Percentiles rank a stretch among this genome's conserved stretches.
Evolutionary conservation across 2,113 vertebrate species (phyloP).

Genomic region (Rhinichthys klamathensis): DNA sequence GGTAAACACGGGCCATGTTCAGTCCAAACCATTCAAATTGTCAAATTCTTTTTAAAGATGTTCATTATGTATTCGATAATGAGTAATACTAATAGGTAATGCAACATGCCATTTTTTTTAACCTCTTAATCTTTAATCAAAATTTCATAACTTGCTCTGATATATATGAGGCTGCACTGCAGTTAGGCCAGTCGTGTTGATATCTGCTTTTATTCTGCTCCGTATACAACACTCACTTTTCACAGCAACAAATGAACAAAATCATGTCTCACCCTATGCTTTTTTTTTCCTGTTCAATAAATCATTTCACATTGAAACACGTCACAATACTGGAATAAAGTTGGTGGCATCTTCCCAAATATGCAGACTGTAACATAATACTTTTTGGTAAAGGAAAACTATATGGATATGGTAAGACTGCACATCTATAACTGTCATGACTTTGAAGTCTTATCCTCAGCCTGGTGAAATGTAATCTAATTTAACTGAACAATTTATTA

Average conservation of each 20-base stretch:
- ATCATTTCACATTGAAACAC: neutral
- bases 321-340: neutral
- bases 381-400: neutral
- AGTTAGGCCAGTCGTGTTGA: too few species aligned
- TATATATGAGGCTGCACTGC: too few species aligned
- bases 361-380: neutral
- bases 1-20: neutral
- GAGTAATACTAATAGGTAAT: too few species aligned
- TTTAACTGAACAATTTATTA: neutral
- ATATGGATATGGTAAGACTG: neutral
- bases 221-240: too few species aligned
- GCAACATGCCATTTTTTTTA: too few species aligned
- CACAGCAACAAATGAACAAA: too few species aligned
- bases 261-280: too few species aligned
- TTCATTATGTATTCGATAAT: neutral
- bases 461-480: neutral
- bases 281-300: neutral
- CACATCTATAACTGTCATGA: conserved; percentile 1
- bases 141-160: too few species aligned
- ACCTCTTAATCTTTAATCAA: too few species aligned
- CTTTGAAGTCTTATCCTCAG: neutral
- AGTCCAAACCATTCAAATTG: neutral
- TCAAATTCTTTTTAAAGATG: neutral
- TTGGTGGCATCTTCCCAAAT: neutral
- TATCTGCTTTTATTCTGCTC: too few species aligned